Percentiles rank a stretch among this genome's conserved stretches.
Evolutionary conservation across 2,113 vertebrate genomes (phyloP).

Genomic region (Plecotus auritus): DNA sequence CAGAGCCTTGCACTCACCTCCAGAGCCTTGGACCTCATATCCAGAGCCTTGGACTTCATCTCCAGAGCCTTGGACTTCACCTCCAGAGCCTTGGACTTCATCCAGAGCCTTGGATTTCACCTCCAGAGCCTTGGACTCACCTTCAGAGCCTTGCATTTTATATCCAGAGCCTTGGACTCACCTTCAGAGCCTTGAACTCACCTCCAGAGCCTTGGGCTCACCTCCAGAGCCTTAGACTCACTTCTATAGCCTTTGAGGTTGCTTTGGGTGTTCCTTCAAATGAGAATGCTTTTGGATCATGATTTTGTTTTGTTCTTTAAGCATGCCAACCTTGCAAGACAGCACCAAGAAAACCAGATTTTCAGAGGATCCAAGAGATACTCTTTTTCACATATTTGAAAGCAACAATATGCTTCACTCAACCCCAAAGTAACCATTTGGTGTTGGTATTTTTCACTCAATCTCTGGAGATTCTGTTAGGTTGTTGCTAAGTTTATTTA

Average conservation of each 20-base stretch:
- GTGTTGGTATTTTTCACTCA: not conserved
- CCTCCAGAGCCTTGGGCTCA: too few species aligned
- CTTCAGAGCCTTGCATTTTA: too few species aligned
- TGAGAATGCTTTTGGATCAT: not conserved
- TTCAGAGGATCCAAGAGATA: not conserved
- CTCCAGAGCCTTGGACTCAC: too few species aligned
- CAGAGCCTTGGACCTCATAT: too few species aligned
- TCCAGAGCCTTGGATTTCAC: too few species aligned
- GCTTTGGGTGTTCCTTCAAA: not conserved
- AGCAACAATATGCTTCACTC: constrained; percentile 3
- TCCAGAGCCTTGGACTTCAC: too few species aligned
- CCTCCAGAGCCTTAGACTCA: too few species aligned
- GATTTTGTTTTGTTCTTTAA: not conserved
- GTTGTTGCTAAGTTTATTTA: not conserved
- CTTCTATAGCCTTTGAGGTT: not conserved
- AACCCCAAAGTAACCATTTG: not conserved
- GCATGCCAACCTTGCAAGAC: not conserved
- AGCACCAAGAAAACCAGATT: constrained; percentile 38
- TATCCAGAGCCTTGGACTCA: too few species aligned
- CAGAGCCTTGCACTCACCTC: too few species aligned
- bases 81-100: too few species aligned
- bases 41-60: too few species aligned
- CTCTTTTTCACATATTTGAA: not conserved
- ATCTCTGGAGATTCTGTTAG: not conserved
- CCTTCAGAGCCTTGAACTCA: too few species aligned